Percentiles rank a stretch among this genome's conserved stretches.
Conservation (phyloP, 2,888 invertebrate species). For the Lithophane socia region DNA sequence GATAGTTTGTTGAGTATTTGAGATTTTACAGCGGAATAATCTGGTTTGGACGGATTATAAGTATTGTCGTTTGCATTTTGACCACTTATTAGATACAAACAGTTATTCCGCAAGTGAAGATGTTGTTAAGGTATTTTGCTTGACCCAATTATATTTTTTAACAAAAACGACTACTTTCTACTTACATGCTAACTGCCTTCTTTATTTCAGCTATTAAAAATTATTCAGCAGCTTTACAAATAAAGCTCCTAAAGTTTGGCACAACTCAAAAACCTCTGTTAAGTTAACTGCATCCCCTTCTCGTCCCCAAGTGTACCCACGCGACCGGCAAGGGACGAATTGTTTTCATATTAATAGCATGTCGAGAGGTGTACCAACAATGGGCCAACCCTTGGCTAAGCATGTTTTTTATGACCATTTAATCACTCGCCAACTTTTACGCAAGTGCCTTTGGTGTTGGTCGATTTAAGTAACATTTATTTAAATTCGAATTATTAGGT, state of each 20-base stretch:
- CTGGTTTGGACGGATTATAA: too few species aligned
- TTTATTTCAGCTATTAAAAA: background rate
- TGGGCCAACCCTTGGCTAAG: constrained; percentile 76
- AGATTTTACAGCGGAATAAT: too few species aligned
- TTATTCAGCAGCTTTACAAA: background rate
- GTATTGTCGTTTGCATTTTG: too few species aligned
- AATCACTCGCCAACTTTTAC: constrained; percentile 64
- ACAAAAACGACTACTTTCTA: background rate
- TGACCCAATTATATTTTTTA: background rate
- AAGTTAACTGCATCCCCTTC: background rate
- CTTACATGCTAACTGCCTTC: too few species aligned
- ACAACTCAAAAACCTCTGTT: background rate
- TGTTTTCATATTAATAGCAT: constrained; percentile 90
- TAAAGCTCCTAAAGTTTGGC: background rate
- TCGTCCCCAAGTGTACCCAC: constrained; percentile 78
- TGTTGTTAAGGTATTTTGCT: background rate
- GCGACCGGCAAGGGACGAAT: constrained; percentile 86
- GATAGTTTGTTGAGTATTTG: background rate
- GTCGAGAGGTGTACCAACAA: constrained; percentile 85
- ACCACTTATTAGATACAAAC: background rate
- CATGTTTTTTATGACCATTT: constrained; percentile 77
- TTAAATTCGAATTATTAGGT: background rate
- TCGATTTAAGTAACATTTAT: constrained; percentile 19
- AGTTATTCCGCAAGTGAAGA: background rate
- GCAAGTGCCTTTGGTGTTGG: constrained; percentile 25